A percentile compares a stretch with the other conserved stretches of the same genome.
Conservation (phyloP, 2,113 vertebrate species). For the Athene noctua region DNA sequence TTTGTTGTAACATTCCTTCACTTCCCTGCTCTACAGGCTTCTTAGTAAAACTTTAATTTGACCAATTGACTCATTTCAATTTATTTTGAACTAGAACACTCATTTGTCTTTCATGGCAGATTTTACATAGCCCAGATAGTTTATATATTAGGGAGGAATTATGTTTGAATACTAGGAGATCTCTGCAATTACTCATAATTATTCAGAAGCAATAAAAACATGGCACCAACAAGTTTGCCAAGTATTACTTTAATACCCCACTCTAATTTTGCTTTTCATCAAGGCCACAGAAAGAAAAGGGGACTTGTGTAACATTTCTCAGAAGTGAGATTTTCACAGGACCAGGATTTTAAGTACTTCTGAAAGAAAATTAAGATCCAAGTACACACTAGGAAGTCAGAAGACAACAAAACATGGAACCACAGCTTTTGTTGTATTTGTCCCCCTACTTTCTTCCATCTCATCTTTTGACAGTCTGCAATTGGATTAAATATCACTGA, state of each 20-base stretch:
- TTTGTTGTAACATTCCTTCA: not conserved
- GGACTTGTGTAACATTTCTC: not conserved
- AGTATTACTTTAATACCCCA: not conserved
- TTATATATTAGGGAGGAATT: too few relatives aligned
- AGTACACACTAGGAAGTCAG: not conserved
- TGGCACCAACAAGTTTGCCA: not conserved
- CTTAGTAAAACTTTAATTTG: not conserved
- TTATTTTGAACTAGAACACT: not conserved
- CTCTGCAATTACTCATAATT: not conserved
- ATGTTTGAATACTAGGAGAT: not conserved
- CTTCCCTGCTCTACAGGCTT: not conserved
- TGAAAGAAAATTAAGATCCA: not conserved
- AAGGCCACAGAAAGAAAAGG: not conserved
- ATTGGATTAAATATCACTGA: not conserved
- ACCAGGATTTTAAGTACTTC: not conserved
- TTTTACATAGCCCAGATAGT: not conserved
- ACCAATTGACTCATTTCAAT: not conserved
- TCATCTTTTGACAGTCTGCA: not conserved
- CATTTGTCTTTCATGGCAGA: not conserved
- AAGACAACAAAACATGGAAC: not conserved
- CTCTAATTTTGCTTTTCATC: not conserved
- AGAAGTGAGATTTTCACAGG: not conserved
- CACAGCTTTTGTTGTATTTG: not conserved
- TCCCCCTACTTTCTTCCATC: not conserved
- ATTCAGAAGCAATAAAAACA: not conserved